These are phyloP conservation scores for Drosophila obscura DNA, from an alignment of 1,140 invertebrate species.

Conservation along the genomic window DNA sequence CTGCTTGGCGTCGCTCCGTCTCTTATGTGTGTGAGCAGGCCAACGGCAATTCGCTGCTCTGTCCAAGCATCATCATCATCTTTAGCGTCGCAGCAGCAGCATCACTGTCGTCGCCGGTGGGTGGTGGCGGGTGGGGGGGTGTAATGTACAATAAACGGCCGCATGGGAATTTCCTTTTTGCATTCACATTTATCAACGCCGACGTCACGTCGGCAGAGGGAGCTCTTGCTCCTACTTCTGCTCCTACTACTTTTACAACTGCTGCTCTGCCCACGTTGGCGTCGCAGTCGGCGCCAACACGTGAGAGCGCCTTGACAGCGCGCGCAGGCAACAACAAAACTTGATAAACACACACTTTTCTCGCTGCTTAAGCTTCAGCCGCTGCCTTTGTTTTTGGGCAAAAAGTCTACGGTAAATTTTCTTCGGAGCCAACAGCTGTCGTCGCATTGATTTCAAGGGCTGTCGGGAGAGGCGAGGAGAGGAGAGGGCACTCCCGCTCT, in stretches of 20 bases:
- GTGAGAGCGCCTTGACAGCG: constrained; percentile 55
- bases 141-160: constrained; percentile 64
- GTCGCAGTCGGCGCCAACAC: constrained; percentile 54
- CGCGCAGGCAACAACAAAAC: constrained; percentile 44
- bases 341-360: constrained; percentile 11
- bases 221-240: constrained; percentile 29
- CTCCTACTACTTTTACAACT: constrained; percentile 24
- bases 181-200: constrained; percentile 64
- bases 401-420: constrained; percentile 19
- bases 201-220: constrained; percentile 36
- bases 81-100: constrained; percentile 2
- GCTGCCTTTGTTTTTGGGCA: constrained; percentile 13
- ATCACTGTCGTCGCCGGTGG: neutral
- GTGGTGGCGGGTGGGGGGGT: constrained; percentile 15
- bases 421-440: constrained; percentile 51
- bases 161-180: constrained; percentile 69
- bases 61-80: constrained; percentile 13
- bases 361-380: neutral
- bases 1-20: too few species aligned
- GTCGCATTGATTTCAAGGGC: neutral
- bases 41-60: constrained; percentile 1
- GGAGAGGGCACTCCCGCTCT: constrained; percentile 3
- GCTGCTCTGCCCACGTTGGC: constrained; percentile 19
- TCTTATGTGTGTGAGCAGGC: too few species aligned
- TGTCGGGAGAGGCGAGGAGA: too few species aligned